These are phyloP conservation scores for Apis cerana DNA, from an alignment of 1,140 invertebrate species.

Conservation along the genomic window DNA sequence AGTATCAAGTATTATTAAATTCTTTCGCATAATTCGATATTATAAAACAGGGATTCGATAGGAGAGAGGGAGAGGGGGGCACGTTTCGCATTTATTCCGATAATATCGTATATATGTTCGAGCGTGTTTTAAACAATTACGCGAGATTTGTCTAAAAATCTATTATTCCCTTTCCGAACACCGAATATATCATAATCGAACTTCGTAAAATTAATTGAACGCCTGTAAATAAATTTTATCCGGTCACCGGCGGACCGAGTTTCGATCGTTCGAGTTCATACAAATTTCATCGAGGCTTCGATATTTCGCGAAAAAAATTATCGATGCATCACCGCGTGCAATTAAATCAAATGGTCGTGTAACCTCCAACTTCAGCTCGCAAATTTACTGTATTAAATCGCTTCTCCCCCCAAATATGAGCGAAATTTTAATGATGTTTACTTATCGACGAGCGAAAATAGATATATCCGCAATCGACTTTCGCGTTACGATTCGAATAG, in stretches of 20 bases:
- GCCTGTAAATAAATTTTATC: neutral
- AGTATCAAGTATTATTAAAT: neutral
- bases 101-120: neutral
- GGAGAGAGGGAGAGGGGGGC: accelerated
- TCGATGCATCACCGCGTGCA: neutral
- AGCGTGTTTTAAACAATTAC: neutral
- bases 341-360: neutral
- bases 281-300: neutral
- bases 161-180: neutral
- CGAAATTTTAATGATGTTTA: slow-evolving; percentile 16
- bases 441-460: neutral
- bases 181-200: neutral
- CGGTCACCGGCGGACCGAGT: too few relatives aligned
- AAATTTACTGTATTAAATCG: neutral
- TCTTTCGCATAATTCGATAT: neutral
- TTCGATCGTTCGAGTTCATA: neutral
- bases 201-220: neutral
- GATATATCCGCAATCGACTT: neutral
- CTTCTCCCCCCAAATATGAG: neutral
- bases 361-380: neutral
- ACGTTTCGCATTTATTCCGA: too few relatives aligned
- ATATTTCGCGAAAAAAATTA: slow-evolving; percentile 18
- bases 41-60: neutral
- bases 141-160: neutral
- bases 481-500: neutral